These are phyloP conservation scores for Idaea biselata DNA, from an alignment of 2,888 invertebrate genomes.

Conservation along the genomic window DNA sequence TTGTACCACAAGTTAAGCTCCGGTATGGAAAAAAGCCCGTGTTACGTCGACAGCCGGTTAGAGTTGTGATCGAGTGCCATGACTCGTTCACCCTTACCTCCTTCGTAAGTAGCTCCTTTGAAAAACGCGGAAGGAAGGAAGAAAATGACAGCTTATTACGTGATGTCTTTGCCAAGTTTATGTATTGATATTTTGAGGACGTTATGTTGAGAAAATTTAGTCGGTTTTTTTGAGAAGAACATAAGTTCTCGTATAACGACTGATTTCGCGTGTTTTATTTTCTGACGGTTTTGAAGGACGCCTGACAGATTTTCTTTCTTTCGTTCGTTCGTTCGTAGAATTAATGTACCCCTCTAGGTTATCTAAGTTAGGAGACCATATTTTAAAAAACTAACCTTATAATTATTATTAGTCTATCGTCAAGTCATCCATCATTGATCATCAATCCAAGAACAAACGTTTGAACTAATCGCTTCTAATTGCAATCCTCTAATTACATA, in stretches of 20 bases:
- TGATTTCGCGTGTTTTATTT: too few species aligned
- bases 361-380: too few species aligned
- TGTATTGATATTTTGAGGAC: not conserved
- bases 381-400: too few species aligned
- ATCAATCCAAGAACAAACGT: not conserved
- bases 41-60: constrained; percentile 57
- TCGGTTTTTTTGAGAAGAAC: too few species aligned
- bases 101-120: not conserved
- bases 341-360: too few species aligned
- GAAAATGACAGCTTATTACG: not conserved
- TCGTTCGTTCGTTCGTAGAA: too few species aligned
- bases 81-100: constrained; percentile 37
- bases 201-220: too few species aligned
- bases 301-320: too few species aligned
- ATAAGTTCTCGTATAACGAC: too few species aligned
- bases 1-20: constrained; percentile 36
- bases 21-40: constrained; percentile 47
- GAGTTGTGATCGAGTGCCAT: constrained; percentile 65
- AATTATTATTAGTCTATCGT: too few species aligned
- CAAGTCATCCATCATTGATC: not conserved
- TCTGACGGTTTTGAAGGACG: too few species aligned
- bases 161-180: not conserved
- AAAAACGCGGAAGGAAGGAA: not conserved
- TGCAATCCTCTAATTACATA: not conserved
- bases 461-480: not conserved